Conservation (phyloP, 2,888 invertebrate genomes). For the Tholera decimalis region DNA sequence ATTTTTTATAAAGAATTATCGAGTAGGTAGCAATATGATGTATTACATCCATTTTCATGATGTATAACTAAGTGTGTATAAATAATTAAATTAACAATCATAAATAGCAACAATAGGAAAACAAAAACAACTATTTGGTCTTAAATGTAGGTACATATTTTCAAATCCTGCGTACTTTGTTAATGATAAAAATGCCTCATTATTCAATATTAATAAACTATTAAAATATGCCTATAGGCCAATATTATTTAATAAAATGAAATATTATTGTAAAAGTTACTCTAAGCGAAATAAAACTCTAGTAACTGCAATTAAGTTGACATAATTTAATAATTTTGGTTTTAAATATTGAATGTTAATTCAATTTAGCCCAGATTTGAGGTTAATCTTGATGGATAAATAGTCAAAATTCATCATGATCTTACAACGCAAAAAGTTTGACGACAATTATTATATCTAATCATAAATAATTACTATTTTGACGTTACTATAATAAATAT, state of each 20-base stretch:
- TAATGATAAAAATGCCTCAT: neutral
- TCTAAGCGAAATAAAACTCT: neutral
- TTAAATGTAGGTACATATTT: constrained; percentile 32
- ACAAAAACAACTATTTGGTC: constrained; percentile 46
- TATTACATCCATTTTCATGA: neutral
- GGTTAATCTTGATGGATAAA: too few species aligned
- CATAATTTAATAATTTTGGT: neutral
- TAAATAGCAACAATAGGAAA: constrained; percentile 35
- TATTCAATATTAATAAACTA: neutral
- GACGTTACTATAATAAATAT: constrained; percentile 10
- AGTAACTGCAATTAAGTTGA: neutral
- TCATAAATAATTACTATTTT: constrained; percentile 13
- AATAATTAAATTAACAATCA: constrained; percentile 39
- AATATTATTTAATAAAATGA: neutral
- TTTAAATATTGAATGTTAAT: neutral
- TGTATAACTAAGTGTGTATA: constrained; percentile 12
- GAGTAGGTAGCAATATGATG: constrained; percentile 8
- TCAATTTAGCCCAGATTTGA: neutral
- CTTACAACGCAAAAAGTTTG: too few species aligned
- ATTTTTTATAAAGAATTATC: neutral
- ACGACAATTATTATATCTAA: neutral
- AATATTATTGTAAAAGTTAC: neutral
- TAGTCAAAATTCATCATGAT: too few species aligned
- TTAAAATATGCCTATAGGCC: neutral
- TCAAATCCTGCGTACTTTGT: constrained; percentile 1